A percentile compares a stretch with the other conserved stretches of the same genome.
Evolutionary conservation across 2,888 invertebrate genomes (phyloP).

Genomic region (Ormyrus rosae): DNA sequence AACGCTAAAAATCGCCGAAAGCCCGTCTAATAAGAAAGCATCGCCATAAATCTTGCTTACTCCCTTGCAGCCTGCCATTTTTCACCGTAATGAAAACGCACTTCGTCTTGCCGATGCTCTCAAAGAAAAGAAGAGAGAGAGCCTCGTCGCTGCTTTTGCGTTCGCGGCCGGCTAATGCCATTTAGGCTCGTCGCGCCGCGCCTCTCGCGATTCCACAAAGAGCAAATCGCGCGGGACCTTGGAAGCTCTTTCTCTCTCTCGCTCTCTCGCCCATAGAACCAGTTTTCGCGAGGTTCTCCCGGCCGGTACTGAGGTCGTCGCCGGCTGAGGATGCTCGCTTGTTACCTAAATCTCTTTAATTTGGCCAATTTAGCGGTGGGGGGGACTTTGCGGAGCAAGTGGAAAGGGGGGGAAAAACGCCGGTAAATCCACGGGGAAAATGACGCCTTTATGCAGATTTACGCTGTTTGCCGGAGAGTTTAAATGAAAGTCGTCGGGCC

Average conservation of each 20-base stretch:
- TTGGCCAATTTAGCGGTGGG: not conserved
- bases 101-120: too few species aligned
- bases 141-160: too few species aligned
- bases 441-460: not conserved
- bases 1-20: too few species aligned
- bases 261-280: constrained; percentile 9
- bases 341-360: constrained; percentile 28
- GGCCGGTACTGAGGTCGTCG: constrained; percentile 16
- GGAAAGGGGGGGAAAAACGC: not conserved
- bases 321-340: not conserved
- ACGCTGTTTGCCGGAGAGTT: not conserved
- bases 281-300: constrained; percentile 42
- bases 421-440: not conserved
- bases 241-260: not conserved
- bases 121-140: too few species aligned
- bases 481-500: too few species aligned
- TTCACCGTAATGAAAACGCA: too few species aligned
- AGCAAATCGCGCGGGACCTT: not conserved
- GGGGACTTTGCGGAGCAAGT: not conserved
- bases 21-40: too few species aligned
- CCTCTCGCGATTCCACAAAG: not conserved
- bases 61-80: too few species aligned
- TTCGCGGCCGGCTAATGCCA: too few species aligned
- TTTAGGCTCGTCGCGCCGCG: too few species aligned
- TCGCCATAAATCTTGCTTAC: too few species aligned